Conservation (phyloP, 2,888 invertebrate genomes). For the Aelia acuminata region DNA sequence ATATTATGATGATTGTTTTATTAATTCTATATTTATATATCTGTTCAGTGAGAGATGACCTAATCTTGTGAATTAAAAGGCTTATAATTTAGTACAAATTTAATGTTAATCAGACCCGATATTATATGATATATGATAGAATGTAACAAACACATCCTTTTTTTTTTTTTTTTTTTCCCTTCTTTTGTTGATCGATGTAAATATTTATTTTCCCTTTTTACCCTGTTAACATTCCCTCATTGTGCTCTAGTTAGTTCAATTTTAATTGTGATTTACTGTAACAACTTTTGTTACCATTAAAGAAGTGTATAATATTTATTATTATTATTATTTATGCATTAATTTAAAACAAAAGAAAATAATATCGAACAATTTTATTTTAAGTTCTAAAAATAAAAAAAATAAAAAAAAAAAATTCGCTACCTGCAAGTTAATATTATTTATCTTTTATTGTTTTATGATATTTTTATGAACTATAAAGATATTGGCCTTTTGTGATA, state of each 20-base stretch:
- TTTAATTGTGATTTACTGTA: constrained; percentile 58
- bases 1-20: constrained; percentile 15
- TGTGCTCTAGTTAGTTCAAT: constrained; percentile 45
- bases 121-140: constrained; percentile 51
- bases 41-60: constrained; percentile 42
- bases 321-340: constrained; percentile 44
- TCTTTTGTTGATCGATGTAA: constrained; percentile 53
- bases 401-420: neutral
- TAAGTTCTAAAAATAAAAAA: neutral
- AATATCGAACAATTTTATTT: constrained; percentile 35
- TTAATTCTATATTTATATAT: neutral
- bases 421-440: constrained; percentile 30
- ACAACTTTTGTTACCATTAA: constrained; percentile 56
- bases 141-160: neutral
- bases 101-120: constrained; percentile 39
- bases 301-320: constrained; percentile 29
- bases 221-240: constrained; percentile 58
- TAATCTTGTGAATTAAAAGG: constrained; percentile 47
- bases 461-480: constrained; percentile 38
- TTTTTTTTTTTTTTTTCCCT: neutral
- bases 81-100: constrained; percentile 57
- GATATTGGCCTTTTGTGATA: constrained; percentile 54
- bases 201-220: constrained; percentile 52
- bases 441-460: constrained; percentile 44
- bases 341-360: no score